Evolutionary conservation across 2,888 invertebrate genomes (phyloP).

Genomic region (Platypus cylindrus): DNA sequence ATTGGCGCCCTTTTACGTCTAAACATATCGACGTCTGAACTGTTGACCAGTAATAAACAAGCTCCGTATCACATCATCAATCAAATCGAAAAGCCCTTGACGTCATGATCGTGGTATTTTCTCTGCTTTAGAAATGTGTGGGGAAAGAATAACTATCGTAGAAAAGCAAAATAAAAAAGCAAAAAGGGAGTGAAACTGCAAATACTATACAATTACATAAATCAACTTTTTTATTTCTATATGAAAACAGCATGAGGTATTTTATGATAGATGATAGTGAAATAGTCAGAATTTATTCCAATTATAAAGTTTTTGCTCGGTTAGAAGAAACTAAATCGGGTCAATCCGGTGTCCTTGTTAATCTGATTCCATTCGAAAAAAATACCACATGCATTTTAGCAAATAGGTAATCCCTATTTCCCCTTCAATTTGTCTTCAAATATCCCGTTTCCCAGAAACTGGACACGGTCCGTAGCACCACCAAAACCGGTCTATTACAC

Average conservation of each 20-base stretch:
- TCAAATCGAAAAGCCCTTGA: slow-evolving; percentile 21
- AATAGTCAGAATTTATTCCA: too few relatives aligned
- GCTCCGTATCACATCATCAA: slow-evolving; percentile 25
- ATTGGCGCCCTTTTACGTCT: slow-evolving; percentile 15
- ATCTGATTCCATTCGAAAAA: too few relatives aligned
- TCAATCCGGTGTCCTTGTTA: too few relatives aligned
- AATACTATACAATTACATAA: slow-evolving; percentile 37
- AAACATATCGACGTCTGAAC: slow-evolving; percentile 17
- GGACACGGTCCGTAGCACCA: slow-evolving; percentile 35
- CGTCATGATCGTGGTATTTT: slow-evolving; percentile 12
- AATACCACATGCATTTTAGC: too few relatives aligned
- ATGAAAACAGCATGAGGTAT: too few relatives aligned
- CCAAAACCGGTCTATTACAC: slow-evolving; percentile 37
- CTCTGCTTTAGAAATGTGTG: too few relatives aligned
- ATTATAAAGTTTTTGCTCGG: too few relatives aligned
- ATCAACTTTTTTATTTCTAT: slow-evolving; percentile 33
- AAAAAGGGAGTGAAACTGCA: slow-evolving; percentile 30
- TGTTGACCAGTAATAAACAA: slow-evolving; percentile 25
- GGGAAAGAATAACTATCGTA: too few relatives aligned
- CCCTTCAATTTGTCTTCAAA: slow-evolving; percentile 38
- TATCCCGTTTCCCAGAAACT: slow-evolving; percentile 32
- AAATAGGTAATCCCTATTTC: slow-evolving; percentile 33
- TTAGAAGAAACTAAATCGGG: too few relatives aligned
- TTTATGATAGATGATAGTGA: too few relatives aligned
- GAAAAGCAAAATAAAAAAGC: slow-evolving; percentile 13